Conservation (phyloP, 1,140 invertebrate species). For the Trachelipus rathkii region DNA sequence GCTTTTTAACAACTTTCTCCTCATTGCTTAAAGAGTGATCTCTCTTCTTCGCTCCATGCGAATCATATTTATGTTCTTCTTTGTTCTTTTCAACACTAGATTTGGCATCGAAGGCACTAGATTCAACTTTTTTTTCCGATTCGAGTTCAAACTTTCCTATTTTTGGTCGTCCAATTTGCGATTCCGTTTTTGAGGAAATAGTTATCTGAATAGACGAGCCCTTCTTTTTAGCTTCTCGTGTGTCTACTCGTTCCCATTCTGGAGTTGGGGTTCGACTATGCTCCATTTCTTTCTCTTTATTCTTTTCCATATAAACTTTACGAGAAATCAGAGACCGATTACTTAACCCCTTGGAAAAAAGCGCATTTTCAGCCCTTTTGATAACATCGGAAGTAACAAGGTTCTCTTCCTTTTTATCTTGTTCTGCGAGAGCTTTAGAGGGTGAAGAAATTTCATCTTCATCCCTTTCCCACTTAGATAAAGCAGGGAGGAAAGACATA, state of each 20-base stretch:
- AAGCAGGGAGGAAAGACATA: slow-evolving; percentile 62
- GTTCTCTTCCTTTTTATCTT: slow-evolving; percentile 54
- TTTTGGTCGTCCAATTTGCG: slow-evolving; percentile 34
- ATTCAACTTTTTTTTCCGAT: neutral
- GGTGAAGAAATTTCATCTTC: slow-evolving; percentile 50
- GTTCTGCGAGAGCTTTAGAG: slow-evolving; percentile 23
- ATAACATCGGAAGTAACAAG: slow-evolving; percentile 75
- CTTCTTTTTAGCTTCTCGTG: slow-evolving; percentile 33
- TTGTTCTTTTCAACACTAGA: neutral
- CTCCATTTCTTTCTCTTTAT: slow-evolving; percentile 24
- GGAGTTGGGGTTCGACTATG: slow-evolving; percentile 33
- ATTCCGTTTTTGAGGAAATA: slow-evolving; percentile 39
- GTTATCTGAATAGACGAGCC: slow-evolving; percentile 38
- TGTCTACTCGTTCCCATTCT: slow-evolving; percentile 34
- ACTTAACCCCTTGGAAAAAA: slow-evolving; percentile 22
- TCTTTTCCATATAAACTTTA: slow-evolving; percentile 30
- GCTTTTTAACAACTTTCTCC: neutral
- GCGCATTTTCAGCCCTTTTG: slow-evolving; percentile 34
- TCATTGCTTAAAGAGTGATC: neutral
- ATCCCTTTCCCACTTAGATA: slow-evolving; percentile 85
- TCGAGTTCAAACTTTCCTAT: neutral
- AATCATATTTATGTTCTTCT: neutral
- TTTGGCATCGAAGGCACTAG: neutral
- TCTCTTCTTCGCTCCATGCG: neutral
- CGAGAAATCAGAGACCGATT: slow-evolving; percentile 22